Conservation (phyloP, 2,113 vertebrate genomes). For the Monopterus albus region DNA sequence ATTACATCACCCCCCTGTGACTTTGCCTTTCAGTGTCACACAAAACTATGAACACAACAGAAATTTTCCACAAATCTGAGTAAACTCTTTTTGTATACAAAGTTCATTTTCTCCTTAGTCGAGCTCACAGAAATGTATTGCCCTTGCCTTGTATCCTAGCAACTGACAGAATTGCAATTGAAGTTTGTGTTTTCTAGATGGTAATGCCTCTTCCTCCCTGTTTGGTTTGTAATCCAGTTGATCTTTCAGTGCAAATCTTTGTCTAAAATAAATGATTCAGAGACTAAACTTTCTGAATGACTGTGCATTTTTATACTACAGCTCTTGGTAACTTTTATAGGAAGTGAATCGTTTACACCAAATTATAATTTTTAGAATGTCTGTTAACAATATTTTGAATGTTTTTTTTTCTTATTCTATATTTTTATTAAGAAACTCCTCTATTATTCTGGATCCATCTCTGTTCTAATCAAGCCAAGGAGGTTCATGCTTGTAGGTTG, state of each 20-base stretch:
- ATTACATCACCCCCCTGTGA: slow-evolving; percentile 7
- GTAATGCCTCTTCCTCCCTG: slow-evolving; percentile 46
- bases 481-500: slow-evolving; percentile 73
- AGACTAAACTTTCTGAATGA: slow-evolving; percentile 57
- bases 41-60: slow-evolving; percentile 3
- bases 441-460: slow-evolving; percentile 41
- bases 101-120: slow-evolving; percentile 44
- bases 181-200: slow-evolving; percentile 70
- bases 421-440: slow-evolving; percentile 5
- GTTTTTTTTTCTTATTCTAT: no score
- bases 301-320: neutral
- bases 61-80: neutral
- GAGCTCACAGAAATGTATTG: slow-evolving; percentile 57
- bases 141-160: slow-evolving; percentile 73
- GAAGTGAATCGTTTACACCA: neutral
- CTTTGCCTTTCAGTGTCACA: slow-evolving; percentile 20
- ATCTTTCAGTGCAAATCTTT: slow-evolving; percentile 66
- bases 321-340: neutral
- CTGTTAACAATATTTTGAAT: neutral
- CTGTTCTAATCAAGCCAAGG: slow-evolving; percentile 74
- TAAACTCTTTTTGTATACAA: slow-evolving; percentile 55
- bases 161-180: slow-evolving; percentile 63
- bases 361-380: neutral
- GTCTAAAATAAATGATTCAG: slow-evolving; percentile 69
- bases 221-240: slow-evolving; percentile 63